phyloP scores from a whole-genome alignment of 2,888 invertebrate genomes.

The Entomobrya proxima region DNA sequence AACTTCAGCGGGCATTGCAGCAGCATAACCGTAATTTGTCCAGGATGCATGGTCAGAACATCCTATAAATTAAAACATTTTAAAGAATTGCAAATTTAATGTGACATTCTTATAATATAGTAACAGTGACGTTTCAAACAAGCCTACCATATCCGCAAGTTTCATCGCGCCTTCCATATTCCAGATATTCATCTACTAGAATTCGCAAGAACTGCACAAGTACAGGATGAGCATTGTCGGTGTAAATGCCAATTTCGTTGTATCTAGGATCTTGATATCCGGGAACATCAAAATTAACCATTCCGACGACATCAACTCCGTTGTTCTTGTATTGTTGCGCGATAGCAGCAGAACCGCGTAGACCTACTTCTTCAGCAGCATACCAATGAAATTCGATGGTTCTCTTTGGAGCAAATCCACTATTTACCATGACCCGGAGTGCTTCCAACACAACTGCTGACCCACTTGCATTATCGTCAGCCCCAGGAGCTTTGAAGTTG shows the following conservation, averaged over 20 bases:
- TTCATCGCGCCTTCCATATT: slow-evolving; percentile 27
- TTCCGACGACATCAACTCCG: slow-evolving; percentile 57
- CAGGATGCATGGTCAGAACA: slow-evolving; percentile 65
- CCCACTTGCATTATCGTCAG: slow-evolving; percentile 67
- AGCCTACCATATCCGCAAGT: slow-evolving; percentile 20
- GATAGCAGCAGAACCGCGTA: slow-evolving; percentile 58
- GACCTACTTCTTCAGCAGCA: slow-evolving; percentile 68
- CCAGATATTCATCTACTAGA: slow-evolving; percentile 59
- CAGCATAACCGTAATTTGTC: slow-evolving; percentile 50
- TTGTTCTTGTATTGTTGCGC: slow-evolving; percentile 43
- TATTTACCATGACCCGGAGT: slow-evolving; percentile 48
- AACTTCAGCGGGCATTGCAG: slow-evolving; percentile 51
- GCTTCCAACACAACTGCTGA: slow-evolving; percentile 59
- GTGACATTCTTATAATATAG: background rate
- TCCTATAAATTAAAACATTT: background rate
- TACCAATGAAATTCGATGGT: slow-evolving; percentile 67
- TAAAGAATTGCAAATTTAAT: background rate
- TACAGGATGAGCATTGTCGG: slow-evolving; percentile 51
- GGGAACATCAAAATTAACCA: slow-evolving; percentile 64
- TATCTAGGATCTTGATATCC: slow-evolving; percentile 9
- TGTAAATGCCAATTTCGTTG: slow-evolving; percentile 44
- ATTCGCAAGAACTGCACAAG: slow-evolving; percentile 55
- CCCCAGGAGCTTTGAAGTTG: slow-evolving; percentile 46
- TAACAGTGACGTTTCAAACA: background rate
- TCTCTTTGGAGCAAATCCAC: slow-evolving; percentile 53